Conservation (phyloP, 2,888 invertebrate species). For the Meloe dianella region DNA sequence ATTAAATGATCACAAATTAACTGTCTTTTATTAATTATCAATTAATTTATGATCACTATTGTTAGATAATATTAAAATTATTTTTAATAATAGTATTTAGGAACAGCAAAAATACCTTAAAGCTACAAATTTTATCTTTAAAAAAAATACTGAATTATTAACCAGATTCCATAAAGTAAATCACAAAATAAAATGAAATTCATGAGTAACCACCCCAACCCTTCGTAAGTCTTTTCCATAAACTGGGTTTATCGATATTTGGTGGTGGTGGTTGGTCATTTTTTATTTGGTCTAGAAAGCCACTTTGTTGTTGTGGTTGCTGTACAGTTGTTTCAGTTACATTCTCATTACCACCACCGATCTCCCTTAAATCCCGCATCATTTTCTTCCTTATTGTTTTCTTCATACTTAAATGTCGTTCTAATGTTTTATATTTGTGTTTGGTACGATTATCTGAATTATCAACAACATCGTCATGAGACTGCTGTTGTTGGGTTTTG, state of each 20-base stretch:
- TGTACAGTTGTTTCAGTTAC: not conserved
- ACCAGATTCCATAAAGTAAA: not conserved
- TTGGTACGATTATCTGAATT: conserved; percentile 67
- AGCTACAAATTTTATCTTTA: not conserved
- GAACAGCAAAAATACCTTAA: not conserved
- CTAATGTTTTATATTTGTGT: conserved; percentile 76
- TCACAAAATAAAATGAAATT: not conserved
- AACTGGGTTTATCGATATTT: conserved; percentile 59
- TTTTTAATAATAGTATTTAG: conserved; percentile 1
- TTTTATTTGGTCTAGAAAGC: conserved; percentile 58
- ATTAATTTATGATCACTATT: not conserved
- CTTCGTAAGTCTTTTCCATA: conserved; percentile 59
- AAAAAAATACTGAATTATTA: conserved; percentile 1
- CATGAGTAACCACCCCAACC: conserved; percentile 50
- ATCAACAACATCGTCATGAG: conserved; percentile 57
- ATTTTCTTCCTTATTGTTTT: conserved; percentile 85
- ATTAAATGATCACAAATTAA: conserved; percentile 6
- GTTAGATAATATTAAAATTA: not conserved
- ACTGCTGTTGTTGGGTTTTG: conserved; percentile 27
- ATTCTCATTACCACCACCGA: conserved; percentile 55
- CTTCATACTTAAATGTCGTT: conserved; percentile 85
- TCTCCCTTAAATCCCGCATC: conserved; percentile 80
- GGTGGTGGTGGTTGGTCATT: conserved; percentile 59
- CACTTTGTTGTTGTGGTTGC: conserved; percentile 44
- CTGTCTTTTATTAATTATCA: not conserved